These are phyloP conservation scores for Huso huso DNA, from an alignment of 2,797 vertebrate genomes.

Conservation along the genomic window DNA sequence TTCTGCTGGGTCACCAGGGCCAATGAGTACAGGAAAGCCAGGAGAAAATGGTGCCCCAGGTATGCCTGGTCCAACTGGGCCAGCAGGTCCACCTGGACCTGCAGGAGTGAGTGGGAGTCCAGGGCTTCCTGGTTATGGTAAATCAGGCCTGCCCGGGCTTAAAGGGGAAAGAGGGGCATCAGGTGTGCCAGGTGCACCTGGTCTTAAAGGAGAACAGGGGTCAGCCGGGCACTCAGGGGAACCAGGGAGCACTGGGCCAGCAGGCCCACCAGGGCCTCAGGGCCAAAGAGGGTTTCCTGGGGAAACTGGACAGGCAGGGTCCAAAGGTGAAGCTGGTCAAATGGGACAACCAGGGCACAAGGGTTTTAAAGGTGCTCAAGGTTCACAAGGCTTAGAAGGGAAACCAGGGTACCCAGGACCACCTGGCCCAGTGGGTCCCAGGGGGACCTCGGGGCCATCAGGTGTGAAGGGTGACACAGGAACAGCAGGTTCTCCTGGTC, in stretches of 20 bases:
- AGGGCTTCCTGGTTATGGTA: conserved; percentile 60
- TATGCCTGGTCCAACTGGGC: conserved; percentile 51
- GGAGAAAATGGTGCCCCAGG: conserved; percentile 55
- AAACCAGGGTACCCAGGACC: conserved; percentile 61
- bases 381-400: conserved; percentile 52
- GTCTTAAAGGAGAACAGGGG: conserved; percentile 62
- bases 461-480: conserved; percentile 59
- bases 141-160: conserved; percentile 56
- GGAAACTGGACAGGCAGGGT: conserved; percentile 46
- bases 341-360: conserved; percentile 42
- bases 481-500: conserved; percentile 44
- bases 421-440: conserved; percentile 52
- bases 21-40: conserved; percentile 46
- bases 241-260: conserved; percentile 43
- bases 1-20: conserved; percentile 49
- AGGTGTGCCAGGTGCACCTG: conserved; percentile 52
- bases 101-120: conserved; percentile 51
- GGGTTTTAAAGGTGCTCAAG: conserved; percentile 56
- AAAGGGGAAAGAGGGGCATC: conserved; percentile 56
- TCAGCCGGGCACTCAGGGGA: conserved; percentile 50
- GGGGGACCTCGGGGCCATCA: conserved; percentile 51
- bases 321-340: conserved; percentile 52
- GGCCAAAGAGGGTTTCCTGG: conserved; percentile 57
- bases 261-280: conserved; percentile 51
- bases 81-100: conserved; percentile 52